Evolutionary conservation across 2,888 invertebrate species (phyloP).

Genomic region (Apamea anceps): DNA sequence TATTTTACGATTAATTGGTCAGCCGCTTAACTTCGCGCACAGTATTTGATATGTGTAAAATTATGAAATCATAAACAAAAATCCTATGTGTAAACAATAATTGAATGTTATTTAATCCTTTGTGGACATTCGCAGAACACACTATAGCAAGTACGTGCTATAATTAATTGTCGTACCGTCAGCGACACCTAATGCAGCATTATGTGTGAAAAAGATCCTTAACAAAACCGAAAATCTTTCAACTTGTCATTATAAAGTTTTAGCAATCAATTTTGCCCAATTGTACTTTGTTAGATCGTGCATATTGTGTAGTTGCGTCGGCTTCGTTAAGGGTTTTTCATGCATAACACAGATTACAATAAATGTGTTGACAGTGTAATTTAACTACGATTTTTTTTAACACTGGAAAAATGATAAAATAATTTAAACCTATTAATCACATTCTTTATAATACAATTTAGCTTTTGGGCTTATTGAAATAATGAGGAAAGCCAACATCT

Average conservation of each 20-base stretch:
- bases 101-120: neutral
- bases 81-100: constrained; percentile 2
- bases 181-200: neutral
- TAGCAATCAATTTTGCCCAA: neutral
- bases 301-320: neutral
- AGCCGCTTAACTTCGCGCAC: neutral
- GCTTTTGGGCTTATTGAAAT: constrained; percentile 48
- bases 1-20: constrained; percentile 10
- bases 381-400: neutral
- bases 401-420: constrained; percentile 12
- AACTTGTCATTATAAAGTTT: neutral
- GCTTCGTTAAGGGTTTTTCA: constrained; percentile 3
- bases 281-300: neutral
- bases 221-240: neutral
- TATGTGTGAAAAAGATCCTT: constrained; percentile 7
- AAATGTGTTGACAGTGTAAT: constrained; percentile 11
- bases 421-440: constrained; percentile 42
- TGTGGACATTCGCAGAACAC: neutral
- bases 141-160: neutral
- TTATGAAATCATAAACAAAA: neutral
- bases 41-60: neutral
- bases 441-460: constrained; percentile 51
- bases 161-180: neutral
- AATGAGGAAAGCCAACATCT: constrained; percentile 50
- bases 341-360: constrained; percentile 19